phyloP scores from a whole-genome alignment of 2,113 vertebrate genomes.

The Eublepharis macularius region DNA sequence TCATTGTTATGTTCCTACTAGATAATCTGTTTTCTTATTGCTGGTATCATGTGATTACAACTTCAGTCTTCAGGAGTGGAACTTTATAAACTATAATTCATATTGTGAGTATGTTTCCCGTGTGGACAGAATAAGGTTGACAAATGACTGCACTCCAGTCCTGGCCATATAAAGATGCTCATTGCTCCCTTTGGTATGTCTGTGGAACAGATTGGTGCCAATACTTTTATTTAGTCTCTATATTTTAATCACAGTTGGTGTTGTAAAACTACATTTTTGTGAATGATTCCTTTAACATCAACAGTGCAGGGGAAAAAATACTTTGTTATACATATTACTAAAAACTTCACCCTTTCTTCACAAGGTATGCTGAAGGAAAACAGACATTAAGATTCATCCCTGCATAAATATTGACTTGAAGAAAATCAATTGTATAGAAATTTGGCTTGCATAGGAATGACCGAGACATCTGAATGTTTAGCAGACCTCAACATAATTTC shows the following conservation, averaged over 20 bases:
- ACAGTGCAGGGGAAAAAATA: too few species aligned
- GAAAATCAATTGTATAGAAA: not conserved
- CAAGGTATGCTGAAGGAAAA: slow-evolving; percentile 21
- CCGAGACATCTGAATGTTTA: not conserved
- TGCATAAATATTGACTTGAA: not conserved
- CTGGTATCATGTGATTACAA: too few species aligned
- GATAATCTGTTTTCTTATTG: too few species aligned
- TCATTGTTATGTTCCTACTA: too few species aligned
- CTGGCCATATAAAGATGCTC: not conserved
- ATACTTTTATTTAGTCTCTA: slow-evolving; percentile 38
- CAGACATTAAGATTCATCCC: not conserved
- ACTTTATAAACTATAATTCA: too few species aligned
- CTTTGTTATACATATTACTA: not conserved
- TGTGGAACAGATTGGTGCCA: not conserved
- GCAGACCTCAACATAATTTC: not conserved
- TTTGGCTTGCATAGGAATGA: not conserved
- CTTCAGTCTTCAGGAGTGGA: too few species aligned
- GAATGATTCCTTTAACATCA: slow-evolving; percentile 13
- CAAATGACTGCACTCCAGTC: not conserved
- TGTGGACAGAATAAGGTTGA: not conserved
- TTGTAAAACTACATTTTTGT: too few species aligned
- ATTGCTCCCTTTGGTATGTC: not conserved
- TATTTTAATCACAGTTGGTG: not conserved
- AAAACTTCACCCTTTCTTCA: not conserved
- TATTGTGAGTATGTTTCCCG: not conserved